These are phyloP conservation scores for Mythimna loreyi DNA, from an alignment of 2,888 invertebrate genomes.

Conservation along the genomic window DNA sequence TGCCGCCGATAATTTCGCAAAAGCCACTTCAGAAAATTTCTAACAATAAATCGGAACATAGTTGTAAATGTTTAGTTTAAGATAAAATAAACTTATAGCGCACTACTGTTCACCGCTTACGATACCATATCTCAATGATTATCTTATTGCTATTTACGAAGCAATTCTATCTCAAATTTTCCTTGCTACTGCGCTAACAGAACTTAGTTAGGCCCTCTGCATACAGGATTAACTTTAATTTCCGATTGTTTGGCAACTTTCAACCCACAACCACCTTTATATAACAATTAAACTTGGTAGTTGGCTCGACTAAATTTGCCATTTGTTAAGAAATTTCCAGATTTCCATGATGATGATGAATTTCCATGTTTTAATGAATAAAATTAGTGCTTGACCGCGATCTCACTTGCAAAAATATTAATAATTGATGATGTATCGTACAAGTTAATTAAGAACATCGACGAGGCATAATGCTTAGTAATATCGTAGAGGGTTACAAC, in stretches of 20 bases:
- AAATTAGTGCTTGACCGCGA: too few relatives aligned
- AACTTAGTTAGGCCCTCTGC: neutral
- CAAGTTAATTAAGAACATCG: too few relatives aligned
- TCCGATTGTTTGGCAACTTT: neutral
- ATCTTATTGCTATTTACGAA: conserved; percentile 53
- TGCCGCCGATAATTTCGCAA: too few relatives aligned
- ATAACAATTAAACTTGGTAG: too few relatives aligned
- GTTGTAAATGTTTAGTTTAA: conserved; percentile 14
- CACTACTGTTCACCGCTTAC: conserved; percentile 48
- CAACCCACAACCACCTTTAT: neutral
- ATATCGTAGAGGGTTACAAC: too few relatives aligned
- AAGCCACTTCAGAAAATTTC: neutral
- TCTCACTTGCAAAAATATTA: too few relatives aligned
- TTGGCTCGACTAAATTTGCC: too few relatives aligned
- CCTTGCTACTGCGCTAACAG: neutral
- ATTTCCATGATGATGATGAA: too few relatives aligned
- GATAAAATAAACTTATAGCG: conserved; percentile 37
- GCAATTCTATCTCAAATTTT: conserved; percentile 28
- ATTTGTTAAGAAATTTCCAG: too few relatives aligned
- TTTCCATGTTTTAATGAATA: too few relatives aligned
- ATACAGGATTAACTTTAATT: neutral
- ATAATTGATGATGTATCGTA: too few relatives aligned
- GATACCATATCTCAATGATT: conserved; percentile 52
- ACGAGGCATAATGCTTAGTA: too few relatives aligned
- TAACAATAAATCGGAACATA: conserved; percentile 36